Percentiles rank a stretch among this genome's conserved stretches.
Evolutionary conservation across 2,113 vertebrate species (phyloP).

Genomic region (Orthonyx spaldingii): DNA sequence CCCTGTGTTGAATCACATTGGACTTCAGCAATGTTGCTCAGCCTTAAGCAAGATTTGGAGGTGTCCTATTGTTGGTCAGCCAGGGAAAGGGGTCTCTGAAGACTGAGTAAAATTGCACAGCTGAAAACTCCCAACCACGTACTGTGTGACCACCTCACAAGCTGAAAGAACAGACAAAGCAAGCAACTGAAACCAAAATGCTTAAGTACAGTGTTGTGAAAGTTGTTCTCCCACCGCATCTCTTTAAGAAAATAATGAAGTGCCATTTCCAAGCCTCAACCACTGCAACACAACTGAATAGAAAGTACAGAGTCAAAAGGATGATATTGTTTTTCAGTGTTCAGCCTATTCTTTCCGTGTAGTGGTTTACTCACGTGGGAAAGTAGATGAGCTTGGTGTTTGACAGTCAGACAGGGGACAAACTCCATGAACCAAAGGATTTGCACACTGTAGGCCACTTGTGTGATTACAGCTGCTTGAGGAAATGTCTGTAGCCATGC

Average conservation of each 20-base stretch:
- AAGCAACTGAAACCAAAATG: background rate
- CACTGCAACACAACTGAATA: background rate
- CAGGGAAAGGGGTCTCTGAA: background rate
- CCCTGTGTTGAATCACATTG: background rate
- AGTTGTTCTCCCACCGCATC: background rate
- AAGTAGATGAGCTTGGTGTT: background rate
- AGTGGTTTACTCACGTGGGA: background rate
- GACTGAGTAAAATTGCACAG: background rate
- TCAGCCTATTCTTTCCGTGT: background rate
- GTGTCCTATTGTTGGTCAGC: background rate
- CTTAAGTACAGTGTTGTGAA: background rate
- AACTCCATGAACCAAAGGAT: background rate
- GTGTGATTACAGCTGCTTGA: background rate
- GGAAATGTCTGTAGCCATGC: background rate
- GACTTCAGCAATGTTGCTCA: background rate
- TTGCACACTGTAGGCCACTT: background rate
- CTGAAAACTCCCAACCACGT: background rate
- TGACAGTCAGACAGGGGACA: background rate
- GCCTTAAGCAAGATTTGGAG: fast-evolving
- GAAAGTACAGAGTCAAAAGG: background rate
- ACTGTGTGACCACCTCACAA: background rate
- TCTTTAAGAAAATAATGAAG: background rate
- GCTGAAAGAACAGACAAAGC: background rate
- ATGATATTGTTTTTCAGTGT: background rate
- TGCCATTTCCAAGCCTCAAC: background rate